Evolutionary conservation across 1,140 invertebrate genomes (phyloP).

Genomic region (Tenebrio molitor): DNA sequence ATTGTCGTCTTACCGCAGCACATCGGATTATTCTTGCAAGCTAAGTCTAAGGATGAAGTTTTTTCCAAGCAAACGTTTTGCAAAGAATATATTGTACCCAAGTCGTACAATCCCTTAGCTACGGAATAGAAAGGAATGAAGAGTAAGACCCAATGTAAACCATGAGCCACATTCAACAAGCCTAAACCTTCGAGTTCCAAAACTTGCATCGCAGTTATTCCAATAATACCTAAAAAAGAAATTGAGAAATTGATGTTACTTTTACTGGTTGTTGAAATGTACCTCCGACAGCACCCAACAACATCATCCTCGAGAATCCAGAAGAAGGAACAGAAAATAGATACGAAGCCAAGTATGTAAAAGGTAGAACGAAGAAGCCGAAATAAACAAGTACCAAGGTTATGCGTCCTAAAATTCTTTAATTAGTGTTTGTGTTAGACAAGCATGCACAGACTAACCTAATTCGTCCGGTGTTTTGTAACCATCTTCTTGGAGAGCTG

Average conservation of each 20-base stretch:
- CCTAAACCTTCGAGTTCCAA: slow-evolving; percentile 71
- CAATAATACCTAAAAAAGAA: slow-evolving; percentile 72
- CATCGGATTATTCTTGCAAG: background rate
- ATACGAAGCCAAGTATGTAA: slow-evolving; percentile 42
- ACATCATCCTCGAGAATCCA: slow-evolving; percentile 21
- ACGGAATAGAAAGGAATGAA: slow-evolving; percentile 10
- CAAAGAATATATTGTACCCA: slow-evolving; percentile 49
- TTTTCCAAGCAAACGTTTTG: slow-evolving; percentile 46
- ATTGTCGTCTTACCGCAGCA: slow-evolving; percentile 19
- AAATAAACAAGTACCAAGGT: slow-evolving; percentile 45
- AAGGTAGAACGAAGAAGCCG: slow-evolving; percentile 44
- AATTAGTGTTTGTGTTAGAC: no score
- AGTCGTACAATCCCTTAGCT: background rate
- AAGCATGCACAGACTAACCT: no score
- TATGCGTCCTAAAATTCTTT: slow-evolving; percentile 55
- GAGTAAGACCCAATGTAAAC: slow-evolving; percentile 1
- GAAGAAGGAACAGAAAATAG: slow-evolving; percentile 45
- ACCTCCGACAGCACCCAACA: background rate
- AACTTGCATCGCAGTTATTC: slow-evolving; percentile 77
- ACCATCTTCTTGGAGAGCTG: slow-evolving; percentile 71
- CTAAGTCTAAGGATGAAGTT: background rate
- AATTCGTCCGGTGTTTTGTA: no score
- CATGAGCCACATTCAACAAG: slow-evolving; percentile 41
- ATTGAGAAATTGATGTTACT: slow-evolving; percentile 30
- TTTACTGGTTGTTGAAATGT: background rate